A percentile compares a stretch with the other conserved stretches of the same genome.
These are phyloP conservation scores for Empidonax alnorum DNA, from an alignment of 2,113 vertebrate species.

Conservation along the genomic window DNA sequence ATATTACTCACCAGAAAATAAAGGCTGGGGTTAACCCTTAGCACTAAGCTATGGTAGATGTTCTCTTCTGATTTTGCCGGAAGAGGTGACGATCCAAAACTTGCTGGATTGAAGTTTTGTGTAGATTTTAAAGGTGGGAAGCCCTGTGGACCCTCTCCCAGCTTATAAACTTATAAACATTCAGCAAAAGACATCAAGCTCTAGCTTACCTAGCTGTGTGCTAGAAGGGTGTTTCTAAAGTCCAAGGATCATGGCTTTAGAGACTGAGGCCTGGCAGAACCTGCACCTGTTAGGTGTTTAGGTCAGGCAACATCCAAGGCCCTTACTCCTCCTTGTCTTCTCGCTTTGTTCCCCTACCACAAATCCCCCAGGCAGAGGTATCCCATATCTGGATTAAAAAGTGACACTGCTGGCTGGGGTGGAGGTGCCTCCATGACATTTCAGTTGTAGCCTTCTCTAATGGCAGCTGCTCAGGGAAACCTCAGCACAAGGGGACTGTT, in stretches of 20 bases:
- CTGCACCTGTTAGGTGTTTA: neutral
- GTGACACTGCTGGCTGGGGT: rapidly evolving
- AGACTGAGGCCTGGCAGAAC: neutral
- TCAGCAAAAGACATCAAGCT: neutral
- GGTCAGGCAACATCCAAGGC: neutral
- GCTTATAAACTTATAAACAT: neutral
- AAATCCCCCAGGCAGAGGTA: neutral
- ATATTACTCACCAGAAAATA: neutral
- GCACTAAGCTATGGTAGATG: neutral
- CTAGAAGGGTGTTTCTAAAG: neutral
- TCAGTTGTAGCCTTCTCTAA: neutral
- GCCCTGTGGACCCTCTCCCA: neutral
- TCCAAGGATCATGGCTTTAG: rapidly evolving
- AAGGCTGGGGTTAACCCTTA: neutral
- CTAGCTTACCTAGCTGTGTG: neutral
- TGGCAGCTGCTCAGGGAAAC: neutral
- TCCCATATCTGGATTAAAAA: neutral
- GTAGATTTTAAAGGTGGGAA: neutral
- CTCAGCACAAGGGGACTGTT: neutral
- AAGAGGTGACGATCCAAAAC: neutral
- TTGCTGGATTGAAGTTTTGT: neutral
- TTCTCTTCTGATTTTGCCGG: neutral
- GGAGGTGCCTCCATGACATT: neutral
- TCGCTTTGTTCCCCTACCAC: rapidly evolving
- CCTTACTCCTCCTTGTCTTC: neutral